Evolutionary conservation across 2,797 vertebrate genomes (phyloP).

Genomic region (Xenops minutus): DNA sequence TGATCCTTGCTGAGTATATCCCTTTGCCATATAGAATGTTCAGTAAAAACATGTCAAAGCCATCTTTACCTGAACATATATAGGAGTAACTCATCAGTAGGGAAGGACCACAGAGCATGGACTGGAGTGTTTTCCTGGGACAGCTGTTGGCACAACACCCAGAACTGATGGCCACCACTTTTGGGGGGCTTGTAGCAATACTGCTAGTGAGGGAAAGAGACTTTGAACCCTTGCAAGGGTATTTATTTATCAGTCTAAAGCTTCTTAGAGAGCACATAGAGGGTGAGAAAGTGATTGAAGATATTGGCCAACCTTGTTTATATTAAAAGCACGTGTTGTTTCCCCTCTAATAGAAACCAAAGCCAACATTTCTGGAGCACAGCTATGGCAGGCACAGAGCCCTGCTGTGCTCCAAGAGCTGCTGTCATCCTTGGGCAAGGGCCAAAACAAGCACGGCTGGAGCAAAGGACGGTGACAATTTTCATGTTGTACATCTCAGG

Average conservation of each 20-base stretch:
- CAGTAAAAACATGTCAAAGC: neutral
- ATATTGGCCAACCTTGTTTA: neutral
- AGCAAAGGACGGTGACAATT: neutral
- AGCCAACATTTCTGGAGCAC: neutral
- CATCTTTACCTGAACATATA: rapidly evolving
- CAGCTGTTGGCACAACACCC: neutral
- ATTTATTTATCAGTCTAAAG: neutral
- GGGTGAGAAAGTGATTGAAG: neutral
- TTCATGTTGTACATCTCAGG: neutral
- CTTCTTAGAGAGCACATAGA: neutral
- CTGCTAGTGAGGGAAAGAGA: neutral
- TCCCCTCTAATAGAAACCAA: neutral
- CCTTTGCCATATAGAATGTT: neutral
- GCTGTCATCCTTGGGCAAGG: neutral
- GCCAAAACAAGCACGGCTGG: neutral
- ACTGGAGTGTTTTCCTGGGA: neutral
- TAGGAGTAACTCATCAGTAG: neutral
- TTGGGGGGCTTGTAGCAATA: neutral
- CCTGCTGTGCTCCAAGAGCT: neutral
- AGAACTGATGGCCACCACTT: rapidly evolving
- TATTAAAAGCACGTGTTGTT: neutral
- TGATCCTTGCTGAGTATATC: neutral
- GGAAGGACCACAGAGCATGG: neutral
- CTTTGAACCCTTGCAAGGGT: neutral
- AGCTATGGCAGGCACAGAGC: neutral